These are phyloP conservation scores for Crotophaga sulcirostris DNA, from an alignment of 2,113 vertebrate species.

Conservation along the genomic window DNA sequence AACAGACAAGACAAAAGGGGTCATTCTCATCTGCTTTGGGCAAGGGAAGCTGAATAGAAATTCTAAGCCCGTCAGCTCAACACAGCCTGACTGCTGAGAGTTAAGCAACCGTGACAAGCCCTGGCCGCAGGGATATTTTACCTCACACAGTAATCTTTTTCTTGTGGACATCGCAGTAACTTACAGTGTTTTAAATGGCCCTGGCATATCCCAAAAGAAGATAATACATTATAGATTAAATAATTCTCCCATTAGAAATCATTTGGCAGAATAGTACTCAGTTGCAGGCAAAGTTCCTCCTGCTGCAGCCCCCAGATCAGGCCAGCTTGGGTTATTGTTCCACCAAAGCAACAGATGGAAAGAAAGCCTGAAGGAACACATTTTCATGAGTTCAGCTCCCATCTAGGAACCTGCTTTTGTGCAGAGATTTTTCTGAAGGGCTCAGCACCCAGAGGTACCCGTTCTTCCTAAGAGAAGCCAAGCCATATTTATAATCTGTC, in stretches of 20 bases:
- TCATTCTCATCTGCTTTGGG: constrained; percentile 7
- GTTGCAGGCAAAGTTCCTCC: not conserved
- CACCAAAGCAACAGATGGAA: not conserved
- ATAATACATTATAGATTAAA: not conserved
- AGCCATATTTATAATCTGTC: not conserved
- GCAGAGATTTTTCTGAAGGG: not conserved
- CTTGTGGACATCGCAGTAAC: not conserved
- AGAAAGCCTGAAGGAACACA: not conserved
- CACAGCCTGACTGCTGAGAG: constrained; percentile 5
- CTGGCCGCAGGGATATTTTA: not conserved
- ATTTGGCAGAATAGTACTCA: not conserved
- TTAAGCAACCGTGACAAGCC: not conserved
- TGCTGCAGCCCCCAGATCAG: not conserved
- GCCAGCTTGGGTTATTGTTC: not conserved
- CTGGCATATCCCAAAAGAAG: not conserved
- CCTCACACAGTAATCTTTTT: not conserved
- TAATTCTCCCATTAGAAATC: not conserved
- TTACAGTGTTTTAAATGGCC: not conserved
- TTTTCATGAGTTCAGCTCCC: not conserved
- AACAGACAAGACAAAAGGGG: constrained; percentile 46
- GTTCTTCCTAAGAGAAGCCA: not conserved
- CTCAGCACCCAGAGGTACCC: not conserved
- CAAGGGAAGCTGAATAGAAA: not conserved
- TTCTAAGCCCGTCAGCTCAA: not conserved
- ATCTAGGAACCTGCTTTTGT: not conserved